phyloP scores from a whole-genome alignment of 2,797 vertebrate species.

The Acipenser ruthenus region DNA sequence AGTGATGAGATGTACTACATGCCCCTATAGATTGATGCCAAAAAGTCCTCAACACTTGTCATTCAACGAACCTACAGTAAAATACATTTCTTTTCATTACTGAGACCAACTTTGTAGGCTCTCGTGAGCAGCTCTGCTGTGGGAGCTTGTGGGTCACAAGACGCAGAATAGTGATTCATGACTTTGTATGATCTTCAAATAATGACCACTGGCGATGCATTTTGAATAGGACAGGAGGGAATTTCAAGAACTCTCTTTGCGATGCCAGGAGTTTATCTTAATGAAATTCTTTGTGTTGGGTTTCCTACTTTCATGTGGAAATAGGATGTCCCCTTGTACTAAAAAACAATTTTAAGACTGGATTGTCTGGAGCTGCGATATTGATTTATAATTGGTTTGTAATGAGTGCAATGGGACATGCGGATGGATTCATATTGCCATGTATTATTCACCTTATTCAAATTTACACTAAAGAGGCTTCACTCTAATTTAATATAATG shows the following conservation, averaged over 20 bases:
- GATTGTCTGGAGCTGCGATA: background rate
- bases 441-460: background rate
- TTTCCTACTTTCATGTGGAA: background rate
- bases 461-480: background rate
- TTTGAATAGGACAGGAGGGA: background rate
- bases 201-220: background rate
- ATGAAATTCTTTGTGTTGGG: background rate
- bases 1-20: too few relatives aligned
- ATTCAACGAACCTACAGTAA: too few relatives aligned
- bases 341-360: background rate
- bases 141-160: too few relatives aligned
- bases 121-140: too few relatives aligned
- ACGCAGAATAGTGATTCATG: too few relatives aligned
- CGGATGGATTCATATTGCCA: background rate
- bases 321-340: background rate
- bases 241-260: background rate
- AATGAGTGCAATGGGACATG: background rate
- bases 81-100: too few relatives aligned
- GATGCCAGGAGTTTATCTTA: background rate
- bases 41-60: too few relatives aligned
- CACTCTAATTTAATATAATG: background rate
- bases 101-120: too few relatives aligned
- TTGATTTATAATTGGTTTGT: conserved; percentile 3
- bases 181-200: too few relatives aligned
- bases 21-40: too few relatives aligned